These are phyloP conservation scores for Matsumurasca onukii DNA, from an alignment of 1,140 invertebrate species.

Conservation along the genomic window DNA sequence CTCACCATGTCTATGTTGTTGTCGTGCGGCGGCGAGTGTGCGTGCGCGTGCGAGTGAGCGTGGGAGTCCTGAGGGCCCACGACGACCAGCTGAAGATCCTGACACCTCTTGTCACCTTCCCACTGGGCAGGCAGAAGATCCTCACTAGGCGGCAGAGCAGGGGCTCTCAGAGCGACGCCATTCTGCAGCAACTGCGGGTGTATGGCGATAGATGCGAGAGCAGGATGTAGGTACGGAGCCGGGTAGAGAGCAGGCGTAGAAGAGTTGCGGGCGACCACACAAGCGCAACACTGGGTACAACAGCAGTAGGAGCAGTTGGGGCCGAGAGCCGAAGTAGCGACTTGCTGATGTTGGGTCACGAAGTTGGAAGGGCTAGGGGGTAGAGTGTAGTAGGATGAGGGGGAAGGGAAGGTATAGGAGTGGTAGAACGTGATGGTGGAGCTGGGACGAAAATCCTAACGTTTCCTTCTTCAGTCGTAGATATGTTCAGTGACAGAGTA, in stretches of 20 bases:
- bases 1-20: constrained; percentile 25
- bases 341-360: neutral
- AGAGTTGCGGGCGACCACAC: constrained; percentile 15
- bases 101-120: constrained; percentile 9
- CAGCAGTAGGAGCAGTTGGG: constrained; percentile 28
- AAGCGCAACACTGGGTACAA: constrained; percentile 25
- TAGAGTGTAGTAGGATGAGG: constrained; percentile 28
- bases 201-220: constrained; percentile 14
- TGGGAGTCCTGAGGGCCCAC: constrained; percentile 24
- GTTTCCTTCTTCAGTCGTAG: neutral
- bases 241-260: neutral
- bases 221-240: constrained; percentile 17
- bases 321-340: neutral
- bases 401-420: constrained; percentile 26
- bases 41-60: too few relatives aligned
- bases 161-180: constrained; percentile 16
- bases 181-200: neutral
- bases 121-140: neutral
- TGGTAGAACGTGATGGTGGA: constrained; percentile 30
- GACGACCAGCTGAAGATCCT: constrained; percentile 26
- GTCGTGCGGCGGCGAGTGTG: neutral
- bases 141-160: neutral
- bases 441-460: neutral
- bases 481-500: neutral
- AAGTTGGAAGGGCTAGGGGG: constrained; percentile 30